These are phyloP conservation scores for Salticus scenicus DNA, from an alignment of 2,888 invertebrate species.

Conservation along the genomic window DNA sequence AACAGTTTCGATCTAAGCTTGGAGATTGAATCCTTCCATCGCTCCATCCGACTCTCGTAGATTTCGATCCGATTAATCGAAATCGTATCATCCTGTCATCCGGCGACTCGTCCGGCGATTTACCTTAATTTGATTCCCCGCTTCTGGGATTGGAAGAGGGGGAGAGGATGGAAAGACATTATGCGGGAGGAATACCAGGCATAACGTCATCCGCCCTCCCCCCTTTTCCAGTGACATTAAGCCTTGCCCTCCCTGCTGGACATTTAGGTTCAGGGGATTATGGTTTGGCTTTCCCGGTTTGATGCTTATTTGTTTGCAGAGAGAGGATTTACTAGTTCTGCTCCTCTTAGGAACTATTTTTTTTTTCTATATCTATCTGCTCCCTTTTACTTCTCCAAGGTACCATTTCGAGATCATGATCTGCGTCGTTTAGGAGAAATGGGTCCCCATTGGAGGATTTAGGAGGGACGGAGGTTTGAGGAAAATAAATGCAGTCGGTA, in stretches of 20 bases:
- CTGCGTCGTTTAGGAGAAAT: slow-evolving; percentile 27
- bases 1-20: slow-evolving; percentile 54
- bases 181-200: background rate
- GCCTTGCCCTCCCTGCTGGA: slow-evolving; percentile 17
- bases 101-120: slow-evolving; percentile 52
- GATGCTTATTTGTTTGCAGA: slow-evolving; percentile 11
- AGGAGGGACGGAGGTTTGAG: background rate
- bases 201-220: background rate
- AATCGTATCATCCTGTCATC: slow-evolving; percentile 69
- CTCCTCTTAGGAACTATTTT: background rate
- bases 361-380: background rate
- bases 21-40: slow-evolving; percentile 49
- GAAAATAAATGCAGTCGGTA: slow-evolving; percentile 12
- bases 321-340: background rate
- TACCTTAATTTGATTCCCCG: slow-evolving; percentile 66
- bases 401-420: slow-evolving; percentile 43
- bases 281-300: slow-evolving; percentile 15
- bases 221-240: slow-evolving; percentile 2
- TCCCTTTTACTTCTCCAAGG: background rate
- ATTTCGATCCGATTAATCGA: slow-evolving; percentile 68
- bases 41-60: slow-evolving; percentile 29
- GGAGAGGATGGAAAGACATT: background rate
- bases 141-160: background rate
- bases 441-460: background rate
- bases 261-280: slow-evolving; percentile 15